Percentiles rank a stretch among this genome's conserved stretches.
These are phyloP conservation scores for Ametastegia equiseti DNA, from an alignment of 2,888 invertebrate genomes.

Conservation along the genomic window DNA sequence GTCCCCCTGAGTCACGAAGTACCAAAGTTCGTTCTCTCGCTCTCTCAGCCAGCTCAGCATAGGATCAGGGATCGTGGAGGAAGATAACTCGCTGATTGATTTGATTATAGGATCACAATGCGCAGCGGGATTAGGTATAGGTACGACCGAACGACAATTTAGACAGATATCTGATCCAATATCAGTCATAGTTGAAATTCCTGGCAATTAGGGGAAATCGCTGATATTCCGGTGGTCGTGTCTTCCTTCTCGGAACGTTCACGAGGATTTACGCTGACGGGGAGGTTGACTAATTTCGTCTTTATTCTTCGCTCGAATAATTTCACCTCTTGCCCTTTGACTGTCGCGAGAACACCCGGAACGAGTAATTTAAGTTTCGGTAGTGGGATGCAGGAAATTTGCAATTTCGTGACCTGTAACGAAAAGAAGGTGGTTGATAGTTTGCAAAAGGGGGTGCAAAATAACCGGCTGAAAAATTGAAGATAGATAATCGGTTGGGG, in stretches of 20 bases:
- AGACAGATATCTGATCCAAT: not conserved
- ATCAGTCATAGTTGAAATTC: conserved; percentile 15
- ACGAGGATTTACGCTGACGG: not conserved
- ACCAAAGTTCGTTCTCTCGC: too few relatives aligned
- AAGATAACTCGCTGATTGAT: conserved; percentile 10
- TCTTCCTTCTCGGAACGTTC: too few relatives aligned
- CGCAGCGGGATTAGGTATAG: not conserved
- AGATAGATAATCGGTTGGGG: conserved; percentile 7
- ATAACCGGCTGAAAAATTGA: not conserved
- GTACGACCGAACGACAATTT: not conserved
- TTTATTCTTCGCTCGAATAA: not conserved
- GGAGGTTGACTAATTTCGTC: not conserved
- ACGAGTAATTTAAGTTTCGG: not conserved
- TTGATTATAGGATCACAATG: conserved; percentile 17
- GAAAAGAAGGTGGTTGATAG: not conserved
- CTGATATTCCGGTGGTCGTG: not conserved
- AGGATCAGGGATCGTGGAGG: not conserved
- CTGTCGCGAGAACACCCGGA: not conserved
- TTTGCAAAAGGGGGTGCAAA: not conserved
- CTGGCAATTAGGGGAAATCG: conserved; percentile 1
- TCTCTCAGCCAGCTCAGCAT: too few relatives aligned
- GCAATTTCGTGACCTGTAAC: not conserved
- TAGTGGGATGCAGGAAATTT: not conserved
- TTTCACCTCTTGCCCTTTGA: not conserved
- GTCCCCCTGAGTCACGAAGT: not conserved